Percentiles rank a stretch among this genome's conserved stretches.
These are phyloP conservation scores for Emmelina monodactyla DNA, from an alignment of 2,888 invertebrate genomes.

Conservation along the genomic window DNA sequence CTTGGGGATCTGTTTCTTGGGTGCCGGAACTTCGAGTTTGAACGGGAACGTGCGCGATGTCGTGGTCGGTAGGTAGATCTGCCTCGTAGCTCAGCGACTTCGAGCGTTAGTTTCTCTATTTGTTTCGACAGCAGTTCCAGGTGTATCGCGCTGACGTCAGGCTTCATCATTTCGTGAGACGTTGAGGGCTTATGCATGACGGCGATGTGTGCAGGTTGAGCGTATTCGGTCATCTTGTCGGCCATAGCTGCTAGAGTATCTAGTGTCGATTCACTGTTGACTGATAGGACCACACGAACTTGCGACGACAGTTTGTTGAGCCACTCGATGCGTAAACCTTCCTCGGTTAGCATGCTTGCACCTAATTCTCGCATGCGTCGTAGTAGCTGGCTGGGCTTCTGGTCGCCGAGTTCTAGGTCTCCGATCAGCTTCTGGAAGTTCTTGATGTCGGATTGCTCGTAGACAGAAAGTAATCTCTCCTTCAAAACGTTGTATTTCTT, in stretches of 20 bases:
- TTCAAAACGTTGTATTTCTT: too few relatives aligned
- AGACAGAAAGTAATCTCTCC: too few relatives aligned
- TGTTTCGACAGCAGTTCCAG: constrained; percentile 1
- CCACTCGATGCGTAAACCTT: constrained; percentile 6
- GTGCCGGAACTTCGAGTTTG: too few relatives aligned
- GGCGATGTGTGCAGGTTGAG: constrained; percentile 2
- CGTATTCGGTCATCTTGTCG: constrained; percentile 5
- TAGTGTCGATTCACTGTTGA: constrained; percentile 5
- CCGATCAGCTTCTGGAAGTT: not conserved
- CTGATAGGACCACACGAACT: constrained; percentile 7
- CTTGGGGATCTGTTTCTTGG: not conserved
- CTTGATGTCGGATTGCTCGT: too few relatives aligned
- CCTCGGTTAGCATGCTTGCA: constrained; percentile 5
- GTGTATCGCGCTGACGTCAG: not conserved
- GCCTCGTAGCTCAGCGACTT: constrained; percentile 4
- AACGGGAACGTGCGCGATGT: constrained; percentile 1
- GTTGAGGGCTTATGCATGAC: not conserved
- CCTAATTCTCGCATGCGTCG: constrained; percentile 5
- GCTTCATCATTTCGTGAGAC: not conserved
- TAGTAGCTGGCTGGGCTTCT: constrained; percentile 5
- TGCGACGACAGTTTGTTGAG: constrained; percentile 4
- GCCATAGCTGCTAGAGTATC: constrained; percentile 8
- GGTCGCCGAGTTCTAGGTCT: constrained; percentile 8
- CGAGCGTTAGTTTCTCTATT: constrained; percentile 3
- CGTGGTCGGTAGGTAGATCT: not conserved